Base-by-base conservation (phyloP, 1,140 invertebrate species). In the Stegodyphus mimosarum region DNA sequence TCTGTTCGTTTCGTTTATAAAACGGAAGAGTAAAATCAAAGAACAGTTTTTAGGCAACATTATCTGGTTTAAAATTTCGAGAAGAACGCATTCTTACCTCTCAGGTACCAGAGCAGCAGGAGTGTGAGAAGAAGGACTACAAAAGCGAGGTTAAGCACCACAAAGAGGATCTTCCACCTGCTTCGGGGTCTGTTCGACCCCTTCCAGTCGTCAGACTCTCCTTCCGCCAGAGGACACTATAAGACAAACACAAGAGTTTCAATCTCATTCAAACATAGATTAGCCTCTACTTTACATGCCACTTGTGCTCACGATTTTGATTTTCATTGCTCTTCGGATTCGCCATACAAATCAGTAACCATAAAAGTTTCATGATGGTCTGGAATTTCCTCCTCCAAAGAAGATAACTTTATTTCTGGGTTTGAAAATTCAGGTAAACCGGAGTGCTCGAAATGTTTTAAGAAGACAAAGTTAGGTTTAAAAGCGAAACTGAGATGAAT, bases 181-280 rank as follows among this genome's bases (percentile, higher is more conserved):
- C 80, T 83, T 7, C 70, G 53, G n/a, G 70, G 70, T 15, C 80
- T 55, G 70, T 74, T 83, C 9, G 80, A 74, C 53, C 71, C 80
- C 50, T 83, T 83, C 80, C 80, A 83, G 53, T 83, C 80, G 52
- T 83, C 80, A 33, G 80, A 60, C 10, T 83, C 80, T 1, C 69
- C 80, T 18, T 83, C 55, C 10, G 80, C 80, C 53, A 83, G 48
- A 48, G 80, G 80, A 67, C 80, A 83, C 80, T 83, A 49, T n/a
- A 83, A 74, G n/a, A 72, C 18, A 63, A 48, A 76, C 18, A 60
- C 18, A 60, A 64, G 60, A 6, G 33, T 33, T 33, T 33, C 33
- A 3, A 33, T 1, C 33, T 3, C 33, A 33, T 33, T 33, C 1
- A 33, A 33, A 33, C 33, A 33, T 33, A 33, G 3, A 33, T 3